phyloP scores from a whole-genome alignment of 2,113 vertebrate species.

The Panurus biarmicus region DNA sequence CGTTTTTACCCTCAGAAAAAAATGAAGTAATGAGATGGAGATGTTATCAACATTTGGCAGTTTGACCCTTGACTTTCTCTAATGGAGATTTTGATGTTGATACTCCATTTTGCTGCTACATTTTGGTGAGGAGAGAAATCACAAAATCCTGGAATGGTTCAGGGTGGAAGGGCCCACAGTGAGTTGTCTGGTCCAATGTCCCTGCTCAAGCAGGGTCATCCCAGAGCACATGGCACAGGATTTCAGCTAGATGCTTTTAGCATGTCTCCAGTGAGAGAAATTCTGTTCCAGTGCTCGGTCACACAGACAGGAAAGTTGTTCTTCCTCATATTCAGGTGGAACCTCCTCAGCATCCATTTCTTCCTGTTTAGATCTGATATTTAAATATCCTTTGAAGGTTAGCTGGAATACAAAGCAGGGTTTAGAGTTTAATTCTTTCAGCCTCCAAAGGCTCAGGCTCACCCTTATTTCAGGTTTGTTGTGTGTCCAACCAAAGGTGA shows the following conservation, averaged over 20 bases:
- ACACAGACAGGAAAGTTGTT: neutral
- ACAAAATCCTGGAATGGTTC: neutral
- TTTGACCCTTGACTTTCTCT: neutral
- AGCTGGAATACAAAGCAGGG: neutral
- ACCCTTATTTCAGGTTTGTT: neutral
- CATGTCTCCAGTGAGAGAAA: neutral
- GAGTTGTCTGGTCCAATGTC: neutral
- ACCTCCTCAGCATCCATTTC: neutral
- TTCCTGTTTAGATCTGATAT: neutral
- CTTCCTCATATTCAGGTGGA: neutral
- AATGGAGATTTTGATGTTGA: neutral
- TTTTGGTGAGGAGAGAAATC: neutral
- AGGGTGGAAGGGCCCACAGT: neutral
- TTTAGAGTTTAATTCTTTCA: neutral
- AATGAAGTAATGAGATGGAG: neutral
- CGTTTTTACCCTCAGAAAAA: neutral
- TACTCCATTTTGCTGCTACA: neutral
- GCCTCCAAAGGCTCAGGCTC: neutral
- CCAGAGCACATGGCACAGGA: neutral
- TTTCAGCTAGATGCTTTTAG: neutral
- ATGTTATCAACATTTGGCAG: neutral
- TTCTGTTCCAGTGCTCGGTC: rapidly evolving
- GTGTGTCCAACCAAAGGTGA: neutral
- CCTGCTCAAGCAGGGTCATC: neutral
- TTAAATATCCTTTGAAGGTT: neutral